Base-by-base conservation (phyloP, 2,888 invertebrate species). In the Abrostola tripartita region DNA sequence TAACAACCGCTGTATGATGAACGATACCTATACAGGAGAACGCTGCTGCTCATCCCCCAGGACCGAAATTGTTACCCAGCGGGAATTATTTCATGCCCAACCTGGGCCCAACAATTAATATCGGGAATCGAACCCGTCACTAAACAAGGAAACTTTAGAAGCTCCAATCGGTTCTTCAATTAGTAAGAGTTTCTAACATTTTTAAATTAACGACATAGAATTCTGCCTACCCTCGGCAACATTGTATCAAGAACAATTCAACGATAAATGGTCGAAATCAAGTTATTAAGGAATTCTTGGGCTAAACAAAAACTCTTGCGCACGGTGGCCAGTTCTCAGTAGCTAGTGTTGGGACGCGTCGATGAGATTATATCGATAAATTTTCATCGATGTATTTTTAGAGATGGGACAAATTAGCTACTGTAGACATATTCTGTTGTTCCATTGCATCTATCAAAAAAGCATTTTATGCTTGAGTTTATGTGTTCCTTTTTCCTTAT, bases 241-340 rank as follows among this genome's bases (percentile, higher is more conserved):
- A 14, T 63, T 35, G 49, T 78, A 79, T 76, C 67, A 41, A 65
- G 70, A 79, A 77, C 74, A 68, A 76, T 75, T 41, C 49, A 36
- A 37, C 53, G 55, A 62, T 75, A 86, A 87, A 85, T 85, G 75
- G 74, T 67, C 79, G 79, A 89, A 90, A 93, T 92, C 93, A 92
- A 93, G 92, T 92, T 92, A 92, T 93, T 92, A 93, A 78, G 65
- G 78, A 69, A 91, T 91, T 85, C 89, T 84, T 83, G 49, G 60
- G 11, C 7, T 37, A 12, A 37, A 38, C 65, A 86, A 93, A 92
- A 92, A 92, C 87, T 69, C 54, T 42, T 61, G 68, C 59, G 65
- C 86, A 71, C 61, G 92, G 91, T 90, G 92, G 92, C 78, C 92
- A 53, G 52, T 91, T 93, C 92, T 79, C 51, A 70, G 91, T 90